Conservation (phyloP, 1,140 invertebrate genomes). For the Chrysoperla carnea region DNA sequence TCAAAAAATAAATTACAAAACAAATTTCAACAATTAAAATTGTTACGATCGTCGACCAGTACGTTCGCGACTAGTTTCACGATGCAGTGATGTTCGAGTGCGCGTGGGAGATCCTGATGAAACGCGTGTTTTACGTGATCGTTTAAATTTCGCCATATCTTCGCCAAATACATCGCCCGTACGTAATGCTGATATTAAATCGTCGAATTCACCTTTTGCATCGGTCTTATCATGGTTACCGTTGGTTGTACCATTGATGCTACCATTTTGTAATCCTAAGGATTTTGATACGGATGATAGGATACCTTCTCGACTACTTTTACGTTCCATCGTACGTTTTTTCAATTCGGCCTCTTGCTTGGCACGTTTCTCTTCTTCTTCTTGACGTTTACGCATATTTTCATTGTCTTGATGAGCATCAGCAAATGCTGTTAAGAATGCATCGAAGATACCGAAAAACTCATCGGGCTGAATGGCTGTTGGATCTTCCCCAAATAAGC, state of each 20-base stretch:
- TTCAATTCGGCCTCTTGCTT: constrained; percentile 82
- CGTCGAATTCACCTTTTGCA: constrained; percentile 86
- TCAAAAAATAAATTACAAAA: no score
- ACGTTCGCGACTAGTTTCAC: constrained; percentile 54
- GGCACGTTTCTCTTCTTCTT: constrained; percentile 82
- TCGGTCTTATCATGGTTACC: constrained; percentile 13
- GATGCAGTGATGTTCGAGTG: constrained; percentile 31
- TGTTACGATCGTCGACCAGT: constrained; percentile 17
- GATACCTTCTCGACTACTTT: constrained; percentile 54
- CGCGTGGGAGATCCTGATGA: constrained; percentile 41
- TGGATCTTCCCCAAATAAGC: constrained; percentile 81
- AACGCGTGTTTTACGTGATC: constrained; percentile 46
- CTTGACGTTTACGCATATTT: constrained; percentile 60
- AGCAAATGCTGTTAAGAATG: constrained; percentile 66
- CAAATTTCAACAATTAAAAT: no score
- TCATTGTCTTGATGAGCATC: constrained; percentile 85
- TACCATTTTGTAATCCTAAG: constrained; percentile 28
- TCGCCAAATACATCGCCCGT: constrained; percentile 96
- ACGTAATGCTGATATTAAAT: constrained; percentile 85
- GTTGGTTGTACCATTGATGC: constrained; percentile 16
- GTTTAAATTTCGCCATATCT: constrained; percentile 83
- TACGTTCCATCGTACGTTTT: constrained; percentile 73
- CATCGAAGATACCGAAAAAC: constrained; percentile 89
- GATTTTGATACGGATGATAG: constrained; percentile 39
- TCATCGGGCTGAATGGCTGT: constrained; percentile 79